Conservation (phyloP, 2,797 vertebrate species). For the Falco concolor region DNA sequence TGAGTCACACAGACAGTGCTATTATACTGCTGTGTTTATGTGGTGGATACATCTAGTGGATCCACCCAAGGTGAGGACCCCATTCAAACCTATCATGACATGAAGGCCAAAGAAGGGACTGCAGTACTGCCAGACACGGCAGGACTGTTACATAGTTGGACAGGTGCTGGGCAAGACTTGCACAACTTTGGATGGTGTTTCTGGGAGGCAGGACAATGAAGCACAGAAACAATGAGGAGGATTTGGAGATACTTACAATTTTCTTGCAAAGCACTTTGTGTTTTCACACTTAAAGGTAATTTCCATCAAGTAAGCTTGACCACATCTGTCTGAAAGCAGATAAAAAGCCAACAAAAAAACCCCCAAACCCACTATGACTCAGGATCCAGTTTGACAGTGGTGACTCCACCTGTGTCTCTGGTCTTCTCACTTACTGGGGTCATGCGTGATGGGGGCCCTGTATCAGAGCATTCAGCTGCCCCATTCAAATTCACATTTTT, state of each 20-base stretch:
- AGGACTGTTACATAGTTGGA: neutral
- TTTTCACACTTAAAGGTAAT: neutral
- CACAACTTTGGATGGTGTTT: neutral
- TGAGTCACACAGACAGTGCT: neutral
- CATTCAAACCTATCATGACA: neutral
- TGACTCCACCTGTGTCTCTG: neutral
- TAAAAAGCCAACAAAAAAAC: neutral
- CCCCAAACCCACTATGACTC: fast-evolving
- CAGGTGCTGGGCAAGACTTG: neutral
- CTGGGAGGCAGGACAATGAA: neutral
- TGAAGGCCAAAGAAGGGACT: neutral
- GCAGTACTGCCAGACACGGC: neutral
- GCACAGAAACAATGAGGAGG: neutral
- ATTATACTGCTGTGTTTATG: neutral
- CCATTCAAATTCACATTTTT: neutral
- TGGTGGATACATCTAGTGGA: neutral
- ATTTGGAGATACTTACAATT: neutral
- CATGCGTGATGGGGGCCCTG: fast-evolving
- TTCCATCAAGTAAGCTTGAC: neutral
- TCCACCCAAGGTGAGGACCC: neutral
- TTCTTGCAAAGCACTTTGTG: neutral
- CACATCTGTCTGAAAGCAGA: neutral
- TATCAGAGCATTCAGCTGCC: neutral
- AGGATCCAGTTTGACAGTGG: neutral
- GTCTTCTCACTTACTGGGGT: neutral